Percentiles rank a stretch among this genome's conserved stretches.
phyloP scores from a whole-genome alignment of 2,113 vertebrate species.

The Cyprinodon variegatus region DNA sequence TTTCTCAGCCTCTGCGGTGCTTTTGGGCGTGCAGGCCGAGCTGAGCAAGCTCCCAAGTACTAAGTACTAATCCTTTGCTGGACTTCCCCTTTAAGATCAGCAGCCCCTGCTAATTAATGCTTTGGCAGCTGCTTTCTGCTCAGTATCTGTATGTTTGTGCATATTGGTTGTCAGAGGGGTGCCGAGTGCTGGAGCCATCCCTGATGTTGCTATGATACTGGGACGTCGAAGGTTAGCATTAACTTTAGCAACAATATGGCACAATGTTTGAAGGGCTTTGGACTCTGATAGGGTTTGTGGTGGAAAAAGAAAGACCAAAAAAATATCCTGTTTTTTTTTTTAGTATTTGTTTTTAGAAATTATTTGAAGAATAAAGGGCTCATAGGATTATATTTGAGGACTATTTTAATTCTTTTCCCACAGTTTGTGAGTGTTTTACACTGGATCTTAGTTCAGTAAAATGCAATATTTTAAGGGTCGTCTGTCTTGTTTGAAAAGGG shows the following conservation, averaged over 20 bases:
- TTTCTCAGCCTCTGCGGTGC: background rate
- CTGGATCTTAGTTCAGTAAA: background rate
- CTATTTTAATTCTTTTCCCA: background rate
- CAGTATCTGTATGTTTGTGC: slow-evolving; percentile 10
- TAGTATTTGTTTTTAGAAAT: background rate
- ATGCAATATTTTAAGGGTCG: background rate
- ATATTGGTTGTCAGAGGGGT: slow-evolving; percentile 10
- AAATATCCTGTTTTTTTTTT: background rate
- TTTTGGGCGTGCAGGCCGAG: slow-evolving; percentile 3
- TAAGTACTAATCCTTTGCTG: background rate
- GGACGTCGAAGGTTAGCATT: slow-evolving; percentile 45
- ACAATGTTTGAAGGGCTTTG: slow-evolving; percentile 4
- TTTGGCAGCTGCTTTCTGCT: slow-evolving; percentile 35
- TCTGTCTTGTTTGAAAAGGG: background rate
- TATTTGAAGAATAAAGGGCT: background rate
- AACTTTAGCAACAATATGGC: slow-evolving; percentile 45
- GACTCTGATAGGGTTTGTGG: slow-evolving; percentile 11
- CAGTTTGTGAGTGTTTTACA: background rate
- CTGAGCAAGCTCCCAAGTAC: slow-evolving; percentile 22
- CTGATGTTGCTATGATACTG: slow-evolving; percentile 62
- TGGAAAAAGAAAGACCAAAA: background rate
- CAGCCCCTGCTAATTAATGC: slow-evolving; percentile 38
- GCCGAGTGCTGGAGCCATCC: slow-evolving; percentile 44
- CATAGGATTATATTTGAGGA: background rate
- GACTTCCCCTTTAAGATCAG: background rate